These are phyloP conservation scores for Phaethon lepturus DNA, from an alignment of 2,113 vertebrate species.

Conservation along the genomic window DNA sequence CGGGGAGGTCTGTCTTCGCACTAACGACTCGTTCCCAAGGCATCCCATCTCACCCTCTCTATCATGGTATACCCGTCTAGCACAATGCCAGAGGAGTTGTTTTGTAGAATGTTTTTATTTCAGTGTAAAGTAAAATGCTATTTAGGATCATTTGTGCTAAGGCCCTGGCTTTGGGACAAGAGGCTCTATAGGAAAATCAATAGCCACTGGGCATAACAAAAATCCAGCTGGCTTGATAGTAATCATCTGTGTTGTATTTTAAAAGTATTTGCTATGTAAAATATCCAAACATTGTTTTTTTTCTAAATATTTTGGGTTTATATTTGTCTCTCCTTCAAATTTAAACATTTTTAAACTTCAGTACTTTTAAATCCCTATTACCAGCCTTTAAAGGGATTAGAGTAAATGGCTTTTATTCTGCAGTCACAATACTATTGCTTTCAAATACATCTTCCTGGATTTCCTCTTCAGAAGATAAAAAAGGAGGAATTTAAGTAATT, in stretches of 20 bases:
- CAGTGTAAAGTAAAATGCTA: not conserved
- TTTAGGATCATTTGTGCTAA: not conserved
- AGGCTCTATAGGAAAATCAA: not conserved
- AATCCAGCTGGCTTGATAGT: not conserved
- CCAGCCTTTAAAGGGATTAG: slow-evolving; percentile 39
- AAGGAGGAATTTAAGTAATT: slow-evolving; percentile 74
- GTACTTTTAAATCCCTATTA: slow-evolving; percentile 3
- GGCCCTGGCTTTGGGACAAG: not conserved
- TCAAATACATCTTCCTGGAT: slow-evolving; percentile 60
- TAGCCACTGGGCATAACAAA: not conserved
- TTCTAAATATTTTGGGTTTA: not conserved
- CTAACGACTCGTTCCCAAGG: not conserved
- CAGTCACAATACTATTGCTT: slow-evolving; percentile 35
- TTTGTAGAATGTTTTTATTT: not conserved
- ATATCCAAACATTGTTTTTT: not conserved
- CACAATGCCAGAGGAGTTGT: not conserved
- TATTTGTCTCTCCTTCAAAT: not conserved
- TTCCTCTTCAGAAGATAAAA: slow-evolving; percentile 48
- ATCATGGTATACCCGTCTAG: accelerated
- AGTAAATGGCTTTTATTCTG: slow-evolving; percentile 41
- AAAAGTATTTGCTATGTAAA: not conserved
- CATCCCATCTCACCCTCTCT: not conserved
- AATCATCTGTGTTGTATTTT: not conserved
- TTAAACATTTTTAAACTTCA: slow-evolving; percentile 18
- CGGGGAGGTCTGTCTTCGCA: not conserved